Conservation (phyloP, 2,113 vertebrate species). For the Otus sunia region DNA sequence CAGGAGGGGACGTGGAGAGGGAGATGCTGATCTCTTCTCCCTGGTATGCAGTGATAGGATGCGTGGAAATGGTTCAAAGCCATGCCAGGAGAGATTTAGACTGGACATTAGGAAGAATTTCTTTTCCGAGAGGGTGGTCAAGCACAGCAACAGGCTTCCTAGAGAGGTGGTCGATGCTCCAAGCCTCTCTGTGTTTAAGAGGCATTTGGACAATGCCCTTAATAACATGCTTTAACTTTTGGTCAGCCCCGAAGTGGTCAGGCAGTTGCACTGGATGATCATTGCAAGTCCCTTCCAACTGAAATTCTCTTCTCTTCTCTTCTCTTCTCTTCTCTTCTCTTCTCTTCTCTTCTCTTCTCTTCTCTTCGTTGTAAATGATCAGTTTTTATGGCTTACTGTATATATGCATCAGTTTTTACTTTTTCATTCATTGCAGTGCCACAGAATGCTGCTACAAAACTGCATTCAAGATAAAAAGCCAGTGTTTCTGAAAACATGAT, state of each 20-base stretch:
- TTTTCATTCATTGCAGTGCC: not conserved
- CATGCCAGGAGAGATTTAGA: not conserved
- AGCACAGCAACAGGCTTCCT: not conserved
- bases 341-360: fast-evolving
- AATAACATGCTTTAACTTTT: not conserved
- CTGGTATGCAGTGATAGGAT: not conserved
- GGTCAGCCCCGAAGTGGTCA: not conserved
- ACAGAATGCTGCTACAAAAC: not conserved
- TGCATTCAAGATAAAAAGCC: not conserved
- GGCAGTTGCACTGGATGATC: not conserved
- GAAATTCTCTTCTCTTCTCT: not conserved
- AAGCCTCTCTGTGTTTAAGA: not conserved
- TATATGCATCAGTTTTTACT: not conserved
- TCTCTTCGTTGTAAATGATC: not conserved
- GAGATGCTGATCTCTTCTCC: not conserved
- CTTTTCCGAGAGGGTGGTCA: not conserved
- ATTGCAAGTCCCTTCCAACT: not conserved
- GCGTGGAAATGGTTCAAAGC: fast-evolving
- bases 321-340: not conserved
- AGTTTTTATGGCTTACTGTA: not conserved
- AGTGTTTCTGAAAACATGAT: constrained; percentile 14
- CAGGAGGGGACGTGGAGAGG: not conserved
- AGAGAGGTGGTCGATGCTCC: fast-evolving
- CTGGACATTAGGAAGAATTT: not conserved
- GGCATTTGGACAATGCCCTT: not conserved